phyloP scores from a whole-genome alignment of 2,113 vertebrate genomes.

The Actenoides hombroni region DNA sequence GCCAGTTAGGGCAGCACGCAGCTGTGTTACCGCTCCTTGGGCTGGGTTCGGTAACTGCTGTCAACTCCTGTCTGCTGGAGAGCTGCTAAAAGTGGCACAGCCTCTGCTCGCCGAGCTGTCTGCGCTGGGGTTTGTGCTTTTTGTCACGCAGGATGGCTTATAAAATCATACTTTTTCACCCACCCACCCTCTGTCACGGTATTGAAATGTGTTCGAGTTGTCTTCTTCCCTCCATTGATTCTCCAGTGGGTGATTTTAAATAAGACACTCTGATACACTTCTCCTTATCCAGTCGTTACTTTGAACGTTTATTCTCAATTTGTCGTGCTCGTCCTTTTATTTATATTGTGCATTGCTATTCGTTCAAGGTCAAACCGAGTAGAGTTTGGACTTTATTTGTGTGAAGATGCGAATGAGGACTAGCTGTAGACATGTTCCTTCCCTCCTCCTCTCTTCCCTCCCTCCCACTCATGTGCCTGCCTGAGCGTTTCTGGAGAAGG shows the following conservation, averaged over 20 bases:
- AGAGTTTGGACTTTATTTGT: constrained; percentile 8
- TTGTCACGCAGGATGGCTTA: neutral
- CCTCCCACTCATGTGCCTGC: neutral
- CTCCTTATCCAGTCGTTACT: neutral
- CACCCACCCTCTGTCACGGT: neutral
- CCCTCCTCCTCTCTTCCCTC: neutral
- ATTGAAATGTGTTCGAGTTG: neutral
- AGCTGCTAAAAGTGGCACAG: neutral
- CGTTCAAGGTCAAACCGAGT: neutral
- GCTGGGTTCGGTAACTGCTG: neutral
- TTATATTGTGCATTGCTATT: neutral
- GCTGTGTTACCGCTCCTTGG: neutral
- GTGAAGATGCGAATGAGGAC: neutral
- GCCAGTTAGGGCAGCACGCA: accelerated
- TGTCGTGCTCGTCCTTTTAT: neutral
- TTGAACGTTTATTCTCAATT: neutral
- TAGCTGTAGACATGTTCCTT: neutral
- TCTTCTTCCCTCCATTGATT: neutral
- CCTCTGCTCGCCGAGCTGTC: neutral
- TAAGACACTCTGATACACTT: neutral
- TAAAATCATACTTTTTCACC: neutral
- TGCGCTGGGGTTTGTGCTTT: neutral
- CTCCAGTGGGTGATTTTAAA: neutral
- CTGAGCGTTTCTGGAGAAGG: neutral
- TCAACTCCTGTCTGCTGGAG: accelerated